Evolutionary conservation across 2,113 vertebrate species (phyloP).

Genomic region (Lepisosteus osseus): DNA sequence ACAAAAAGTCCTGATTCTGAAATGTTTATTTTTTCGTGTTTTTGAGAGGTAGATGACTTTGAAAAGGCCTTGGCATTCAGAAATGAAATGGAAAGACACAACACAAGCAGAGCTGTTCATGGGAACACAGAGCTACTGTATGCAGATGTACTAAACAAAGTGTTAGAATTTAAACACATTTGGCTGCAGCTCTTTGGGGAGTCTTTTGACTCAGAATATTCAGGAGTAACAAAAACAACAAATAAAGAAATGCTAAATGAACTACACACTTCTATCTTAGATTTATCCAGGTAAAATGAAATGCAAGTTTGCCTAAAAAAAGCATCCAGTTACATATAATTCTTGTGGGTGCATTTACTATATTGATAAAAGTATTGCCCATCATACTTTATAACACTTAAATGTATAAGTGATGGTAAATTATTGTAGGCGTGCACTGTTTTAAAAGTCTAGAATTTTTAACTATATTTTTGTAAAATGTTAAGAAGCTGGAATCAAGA

Average conservation of each 20-base stretch:
- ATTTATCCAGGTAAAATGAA: constrained; percentile 51
- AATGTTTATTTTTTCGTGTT: no score
- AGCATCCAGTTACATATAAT: constrained; percentile 35
- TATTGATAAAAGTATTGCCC: constrained; percentile 1
- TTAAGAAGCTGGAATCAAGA: no score
- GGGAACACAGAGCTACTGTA: constrained; percentile 41
- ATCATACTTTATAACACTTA: no score
- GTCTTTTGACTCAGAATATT: background rate
- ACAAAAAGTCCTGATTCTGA: no score
- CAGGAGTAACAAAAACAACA: constrained; percentile 42
- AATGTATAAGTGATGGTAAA: constrained; percentile 6
- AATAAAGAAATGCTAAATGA: constrained; percentile 48
- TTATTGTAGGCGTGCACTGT: no score
- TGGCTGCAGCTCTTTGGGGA: constrained; percentile 40
- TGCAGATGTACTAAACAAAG: constrained; percentile 45
- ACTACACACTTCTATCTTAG: constrained; percentile 40
- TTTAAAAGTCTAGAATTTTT: no score
- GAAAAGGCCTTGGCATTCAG: constrained; percentile 40
- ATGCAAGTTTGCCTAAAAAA: constrained; percentile 49
- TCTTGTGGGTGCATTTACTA: constrained; percentile 24
- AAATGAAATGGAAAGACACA: constrained; percentile 26
- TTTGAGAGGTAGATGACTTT: constrained; percentile 31
- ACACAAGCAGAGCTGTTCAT: constrained; percentile 34
- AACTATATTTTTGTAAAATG: no score
- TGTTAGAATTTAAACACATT: constrained; percentile 40